Percentiles rank a stretch among this genome's conserved stretches.
Conservation (phyloP, 2,113 vertebrate genomes). For the Ageneiosus marmoratus region DNA sequence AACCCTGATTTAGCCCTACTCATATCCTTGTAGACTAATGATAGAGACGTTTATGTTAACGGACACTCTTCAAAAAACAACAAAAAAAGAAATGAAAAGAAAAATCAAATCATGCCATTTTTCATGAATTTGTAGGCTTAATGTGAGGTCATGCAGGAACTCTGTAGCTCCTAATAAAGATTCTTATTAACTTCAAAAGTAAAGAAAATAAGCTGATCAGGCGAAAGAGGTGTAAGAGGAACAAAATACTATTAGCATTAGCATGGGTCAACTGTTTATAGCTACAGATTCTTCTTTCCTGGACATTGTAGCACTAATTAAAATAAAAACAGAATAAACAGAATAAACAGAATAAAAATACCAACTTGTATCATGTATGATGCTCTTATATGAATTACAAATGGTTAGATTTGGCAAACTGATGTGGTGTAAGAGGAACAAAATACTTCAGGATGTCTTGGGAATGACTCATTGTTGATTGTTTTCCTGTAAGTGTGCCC, state of each 20-base stretch:
- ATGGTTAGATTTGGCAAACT: background rate
- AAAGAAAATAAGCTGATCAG: background rate
- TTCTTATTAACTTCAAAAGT: too few relatives aligned
- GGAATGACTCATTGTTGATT: background rate
- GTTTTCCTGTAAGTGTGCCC: too few relatives aligned
- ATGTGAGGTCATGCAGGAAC: background rate
- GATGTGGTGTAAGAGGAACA: background rate
- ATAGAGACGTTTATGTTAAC: too few relatives aligned
- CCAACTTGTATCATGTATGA: background rate
- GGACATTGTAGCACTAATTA: background rate
- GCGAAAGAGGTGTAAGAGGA: too few relatives aligned
- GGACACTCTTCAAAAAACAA: too few relatives aligned
- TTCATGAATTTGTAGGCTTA: background rate
- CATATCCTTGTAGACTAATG: background rate
- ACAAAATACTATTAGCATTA: too few relatives aligned
- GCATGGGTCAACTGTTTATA: background rate
- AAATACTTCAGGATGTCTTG: background rate
- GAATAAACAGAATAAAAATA: background rate
- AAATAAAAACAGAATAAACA: background rate
- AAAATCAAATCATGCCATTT: background rate
- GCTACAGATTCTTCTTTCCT: background rate
- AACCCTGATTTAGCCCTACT: background rate
- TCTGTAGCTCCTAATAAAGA: too few relatives aligned
- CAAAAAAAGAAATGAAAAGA: too few relatives aligned
- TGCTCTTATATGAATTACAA: background rate